A percentile compares a stretch with the other conserved stretches of the same genome.
Conservation (phyloP, 2,888 invertebrate species). For the Halictus quadricinctus region DNA sequence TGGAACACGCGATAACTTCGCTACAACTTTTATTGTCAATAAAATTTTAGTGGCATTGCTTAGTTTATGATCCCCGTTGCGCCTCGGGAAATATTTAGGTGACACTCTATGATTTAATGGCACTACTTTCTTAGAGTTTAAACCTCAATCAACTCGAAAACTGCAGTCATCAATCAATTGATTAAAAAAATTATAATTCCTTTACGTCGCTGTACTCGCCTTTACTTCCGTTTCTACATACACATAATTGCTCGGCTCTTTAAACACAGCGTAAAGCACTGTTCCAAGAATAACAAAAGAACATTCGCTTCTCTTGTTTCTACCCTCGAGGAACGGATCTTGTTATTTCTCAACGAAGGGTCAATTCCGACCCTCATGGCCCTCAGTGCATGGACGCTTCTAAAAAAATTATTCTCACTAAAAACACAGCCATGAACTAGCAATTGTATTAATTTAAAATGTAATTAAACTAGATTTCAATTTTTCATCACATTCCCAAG, state of each 20-base stretch:
- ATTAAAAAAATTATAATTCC: not conserved
- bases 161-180: not conserved
- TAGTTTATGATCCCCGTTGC: not conserved
- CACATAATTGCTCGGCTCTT: not conserved
- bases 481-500: not conserved
- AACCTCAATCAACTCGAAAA: not conserved
- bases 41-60: not conserved
- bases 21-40: not conserved
- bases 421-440: not conserved
- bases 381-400: too few species aligned
- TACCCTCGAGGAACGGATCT: not conserved
- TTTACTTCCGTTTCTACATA: not conserved
- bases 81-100: not conserved
- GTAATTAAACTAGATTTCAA: not conserved
- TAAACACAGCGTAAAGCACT: not conserved
- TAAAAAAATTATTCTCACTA: too few species aligned
- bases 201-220: not conserved
- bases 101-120: not conserved
- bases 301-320: not conserved
- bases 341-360: slow-evolving; percentile 1
- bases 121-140: not conserved
- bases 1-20: not conserved
- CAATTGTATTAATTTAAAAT: not conserved
- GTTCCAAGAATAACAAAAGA: not conserved
- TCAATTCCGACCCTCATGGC: slow-evolving; percentile 5